Base-by-base conservation (phyloP, 2,113 vertebrate genomes). In the Rhadina sibilatrix region DNA sequence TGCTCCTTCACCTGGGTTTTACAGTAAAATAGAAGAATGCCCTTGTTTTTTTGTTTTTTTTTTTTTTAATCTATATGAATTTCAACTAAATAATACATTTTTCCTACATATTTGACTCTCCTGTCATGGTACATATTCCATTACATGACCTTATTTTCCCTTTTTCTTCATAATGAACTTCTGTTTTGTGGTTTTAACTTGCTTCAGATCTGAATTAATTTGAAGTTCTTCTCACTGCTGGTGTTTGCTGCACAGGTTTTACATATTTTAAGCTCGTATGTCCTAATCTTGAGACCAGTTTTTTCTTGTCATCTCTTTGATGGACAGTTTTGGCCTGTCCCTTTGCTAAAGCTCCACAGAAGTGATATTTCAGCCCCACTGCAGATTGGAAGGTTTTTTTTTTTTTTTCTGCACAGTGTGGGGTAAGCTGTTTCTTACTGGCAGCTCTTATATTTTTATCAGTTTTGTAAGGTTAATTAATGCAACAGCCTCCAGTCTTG, bases 381-480 rank as follows among this genome's bases (percentile, higher is more conserved):
- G 31, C 49, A 71, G 47, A 38, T 6, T 54, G 42, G 46, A 66
- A 71, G 20, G 5, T n/a, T n/a, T 35, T 24, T 2, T 7, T 15
- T 19, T 19, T 30, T 77, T 63, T 47, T 54, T 23, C 60, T 81
- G 21, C 15, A 11, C 10, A 7, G 15, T 86, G 49, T 92, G 42
- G 30, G 17, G 19, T 86, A 68, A 42, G 79, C 65, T 86, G 47
- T 75, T 89, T 89, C 69, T 82, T 81, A 25, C 44, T 72, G 74
- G 40, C 60, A 78, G 40, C 40, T 79, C 33, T 69, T 71, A 52
- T 5, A 52, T 87, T 95, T 92, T 66, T 87, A 82, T 91, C 81
- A 28, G 35, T 87, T 94, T 89, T 52, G 38, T 94, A 82, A 93
- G 47, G 77, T 82, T 94, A 88, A 79, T 94, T 68, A 93, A 89